Base-by-base conservation (phyloP, 2,113 vertebrate species). In the Saimiri boliviensis region DNA sequence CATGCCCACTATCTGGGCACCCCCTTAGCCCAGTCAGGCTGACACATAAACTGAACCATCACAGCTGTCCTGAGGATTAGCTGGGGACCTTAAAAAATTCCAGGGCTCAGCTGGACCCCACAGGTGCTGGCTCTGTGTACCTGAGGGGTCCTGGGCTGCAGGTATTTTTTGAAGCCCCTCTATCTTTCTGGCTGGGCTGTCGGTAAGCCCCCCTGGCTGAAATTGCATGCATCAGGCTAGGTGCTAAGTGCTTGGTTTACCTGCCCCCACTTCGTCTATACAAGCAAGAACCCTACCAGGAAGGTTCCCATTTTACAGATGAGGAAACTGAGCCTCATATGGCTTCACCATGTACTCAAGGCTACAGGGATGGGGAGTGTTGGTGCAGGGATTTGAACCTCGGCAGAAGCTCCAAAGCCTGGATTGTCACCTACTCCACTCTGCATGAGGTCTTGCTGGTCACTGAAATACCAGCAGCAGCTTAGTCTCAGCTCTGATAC, bases 341-440 rank as follows among this genome's bases (percentile, higher is more conserved):
- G 30, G 49, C 16, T 20, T 7, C 70, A 10, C 35, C 21, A 10
- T 0, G 20, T 0, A 11, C 93, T 40, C 45, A 52, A 58, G 84
- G 71, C 45, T 32, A 3, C 1, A 5, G 5, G 54, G 32, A 21
- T 32, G 16, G 3, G 20, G 52, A 47, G 11, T 11, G 1, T 16
- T 8, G 6, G 1, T 3, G 16, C 9, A 6, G 92, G 21, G 17
- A 30, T 79, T 17, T 5, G 68, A 13, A 40, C 45, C 63, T 2
- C 1, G 20, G 10, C 42, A 12, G n/a, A 20, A 16, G 25, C 30
- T 49, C 47, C 13, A 5, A 5, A 35, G 49, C 42, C 35, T 8
- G 12, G 5, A 6, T 25, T 25, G 73, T 32, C 27, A 0, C 17
- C 66, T 12, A 1, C 56, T 13, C 1, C 1, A 63, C 21, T 19